A percentile compares a stretch with the other conserved stretches of the same genome.
Evolutionary conservation across 2,113 vertebrate genomes (phyloP).

Genomic region (Verasper variegatus): DNA sequence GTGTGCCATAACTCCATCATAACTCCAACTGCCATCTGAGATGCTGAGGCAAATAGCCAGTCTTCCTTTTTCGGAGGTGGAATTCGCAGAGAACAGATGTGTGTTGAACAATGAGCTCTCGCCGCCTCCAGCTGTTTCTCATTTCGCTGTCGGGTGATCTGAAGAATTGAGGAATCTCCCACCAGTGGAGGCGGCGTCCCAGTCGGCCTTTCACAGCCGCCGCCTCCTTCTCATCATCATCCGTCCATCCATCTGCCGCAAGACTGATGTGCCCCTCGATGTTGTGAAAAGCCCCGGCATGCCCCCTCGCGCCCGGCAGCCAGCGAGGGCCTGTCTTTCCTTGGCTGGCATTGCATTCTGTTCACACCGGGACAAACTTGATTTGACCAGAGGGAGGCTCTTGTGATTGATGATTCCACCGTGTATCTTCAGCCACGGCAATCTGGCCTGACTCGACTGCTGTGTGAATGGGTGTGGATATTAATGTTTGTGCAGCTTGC

Average conservation of each 20-base stretch:
- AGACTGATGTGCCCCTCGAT: slow-evolving; percentile 62
- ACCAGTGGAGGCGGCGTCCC: slow-evolving; percentile 46
- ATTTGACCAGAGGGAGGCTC: slow-evolving; percentile 79
- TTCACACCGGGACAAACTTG: slow-evolving; percentile 74
- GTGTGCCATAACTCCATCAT: slow-evolving; percentile 9
- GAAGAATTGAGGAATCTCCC: slow-evolving; percentile 52
- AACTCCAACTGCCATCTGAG: slow-evolving; percentile 16
- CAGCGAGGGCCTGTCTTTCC: slow-evolving; percentile 43
- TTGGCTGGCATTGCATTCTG: slow-evolving; percentile 57
- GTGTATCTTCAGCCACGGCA: slow-evolving; percentile 72
- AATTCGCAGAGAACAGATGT: slow-evolving; percentile 54
- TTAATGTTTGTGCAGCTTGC: slow-evolving; percentile 4
- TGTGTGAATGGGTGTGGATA: slow-evolving; percentile 24
- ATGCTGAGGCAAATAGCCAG: slow-evolving; percentile 27
- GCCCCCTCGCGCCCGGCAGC: slow-evolving; percentile 45
- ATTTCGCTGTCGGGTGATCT: slow-evolving; percentile 41
- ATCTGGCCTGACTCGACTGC: slow-evolving; percentile 61
- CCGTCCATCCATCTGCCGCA: slow-evolving; percentile 58
- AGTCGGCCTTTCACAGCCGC: slow-evolving; percentile 36
- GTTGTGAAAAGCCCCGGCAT: slow-evolving; percentile 40
- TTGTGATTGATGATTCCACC: slow-evolving; percentile 78
- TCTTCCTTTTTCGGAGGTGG: slow-evolving; percentile 11
- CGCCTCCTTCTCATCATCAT: slow-evolving; percentile 55
- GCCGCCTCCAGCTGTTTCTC: slow-evolving; percentile 61
- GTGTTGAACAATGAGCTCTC: slow-evolving; percentile 47